Percentiles rank a stretch among this genome's conserved stretches.
Evolutionary conservation across 2,888 invertebrate genomes (phyloP).

Genomic region (Ochropleura plecta): DNA sequence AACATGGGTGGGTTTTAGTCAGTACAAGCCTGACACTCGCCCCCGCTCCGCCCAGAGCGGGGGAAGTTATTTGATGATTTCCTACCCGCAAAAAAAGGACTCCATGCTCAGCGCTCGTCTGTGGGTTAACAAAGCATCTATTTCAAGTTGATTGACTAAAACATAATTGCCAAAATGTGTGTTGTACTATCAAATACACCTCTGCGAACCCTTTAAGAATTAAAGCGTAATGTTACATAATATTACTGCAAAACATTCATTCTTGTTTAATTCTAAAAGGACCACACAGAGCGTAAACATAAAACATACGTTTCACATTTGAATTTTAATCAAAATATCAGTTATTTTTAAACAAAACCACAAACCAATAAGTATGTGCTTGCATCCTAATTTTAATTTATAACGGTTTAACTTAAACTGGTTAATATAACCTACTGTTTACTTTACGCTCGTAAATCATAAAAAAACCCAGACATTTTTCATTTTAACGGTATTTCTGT

Average conservation of each 20-base stretch:
- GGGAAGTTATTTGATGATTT: too few species aligned
- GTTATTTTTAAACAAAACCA: slow-evolving; percentile 29
- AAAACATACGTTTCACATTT: slow-evolving; percentile 6
- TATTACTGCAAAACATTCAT: not conserved
- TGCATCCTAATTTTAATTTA: slow-evolving; percentile 13
- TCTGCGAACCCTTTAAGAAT: too few species aligned
- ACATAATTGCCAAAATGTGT: too few species aligned
- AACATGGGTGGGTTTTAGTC: too few species aligned
- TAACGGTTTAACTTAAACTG: slow-evolving; percentile 47
- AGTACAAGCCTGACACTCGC: too few species aligned
- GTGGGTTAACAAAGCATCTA: too few species aligned
- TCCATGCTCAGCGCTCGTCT: too few species aligned
- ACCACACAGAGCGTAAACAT: slow-evolving; percentile 17
- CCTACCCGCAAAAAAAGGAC: too few species aligned
- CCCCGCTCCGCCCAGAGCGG: too few species aligned
- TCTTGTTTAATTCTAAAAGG: not conserved
- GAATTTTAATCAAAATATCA: slow-evolving; percentile 4
- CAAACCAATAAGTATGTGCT: not conserved
- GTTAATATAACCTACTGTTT: slow-evolving; percentile 66
- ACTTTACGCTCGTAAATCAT: slow-evolving; percentile 68
- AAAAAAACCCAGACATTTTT: slow-evolving; percentile 65
- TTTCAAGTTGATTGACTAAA: too few species aligned
- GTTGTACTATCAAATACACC: too few species aligned
- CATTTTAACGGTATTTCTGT: slow-evolving; percentile 74
- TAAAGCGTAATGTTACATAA: too few species aligned